phyloP scores from a whole-genome alignment of 2,888 invertebrate genomes.

The Empis stercorea region DNA sequence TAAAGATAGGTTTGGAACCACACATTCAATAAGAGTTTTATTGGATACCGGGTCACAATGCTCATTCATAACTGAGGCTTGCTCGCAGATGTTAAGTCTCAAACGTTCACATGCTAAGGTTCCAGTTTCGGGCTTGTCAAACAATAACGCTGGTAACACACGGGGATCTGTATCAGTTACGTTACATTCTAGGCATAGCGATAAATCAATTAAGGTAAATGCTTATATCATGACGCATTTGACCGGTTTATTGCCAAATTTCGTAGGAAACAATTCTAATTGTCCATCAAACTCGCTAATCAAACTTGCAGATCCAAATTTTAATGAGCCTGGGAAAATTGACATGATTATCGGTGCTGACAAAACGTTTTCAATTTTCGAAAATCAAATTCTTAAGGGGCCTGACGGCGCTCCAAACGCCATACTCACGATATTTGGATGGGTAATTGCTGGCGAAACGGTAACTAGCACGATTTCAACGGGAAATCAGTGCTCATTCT shows the following conservation, averaged over 20 bases:
- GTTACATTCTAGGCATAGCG: neutral
- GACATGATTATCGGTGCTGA: conserved; percentile 11
- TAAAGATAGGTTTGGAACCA: too few relatives aligned
- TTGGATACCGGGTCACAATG: neutral
- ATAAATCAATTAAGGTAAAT: neutral
- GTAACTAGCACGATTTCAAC: neutral
- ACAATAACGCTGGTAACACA: too few relatives aligned
- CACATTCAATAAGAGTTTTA: neutral
- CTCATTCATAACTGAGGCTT: too few relatives aligned
- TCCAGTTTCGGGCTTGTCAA: too few relatives aligned
- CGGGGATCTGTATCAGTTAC: neutral
- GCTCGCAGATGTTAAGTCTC: too few relatives aligned
- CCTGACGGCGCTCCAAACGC: conserved; percentile 3
- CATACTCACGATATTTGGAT: conserved; percentile 2
- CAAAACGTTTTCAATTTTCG: conserved; percentile 8
- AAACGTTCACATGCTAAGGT: too few relatives aligned
- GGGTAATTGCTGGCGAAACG: too few relatives aligned
- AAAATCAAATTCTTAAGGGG: conserved; percentile 3
- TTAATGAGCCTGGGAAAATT: conserved; percentile 9
- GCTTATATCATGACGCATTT: conserved; percentile 3
- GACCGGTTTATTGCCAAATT: neutral
- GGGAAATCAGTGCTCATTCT: neutral
- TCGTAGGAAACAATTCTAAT: too few relatives aligned
- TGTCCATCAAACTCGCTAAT: too few relatives aligned
- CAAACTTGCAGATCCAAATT: conserved; percentile 10